Base-by-base conservation (phyloP, 2,888 invertebrate genomes). In the Metellina segmentata region DNA sequence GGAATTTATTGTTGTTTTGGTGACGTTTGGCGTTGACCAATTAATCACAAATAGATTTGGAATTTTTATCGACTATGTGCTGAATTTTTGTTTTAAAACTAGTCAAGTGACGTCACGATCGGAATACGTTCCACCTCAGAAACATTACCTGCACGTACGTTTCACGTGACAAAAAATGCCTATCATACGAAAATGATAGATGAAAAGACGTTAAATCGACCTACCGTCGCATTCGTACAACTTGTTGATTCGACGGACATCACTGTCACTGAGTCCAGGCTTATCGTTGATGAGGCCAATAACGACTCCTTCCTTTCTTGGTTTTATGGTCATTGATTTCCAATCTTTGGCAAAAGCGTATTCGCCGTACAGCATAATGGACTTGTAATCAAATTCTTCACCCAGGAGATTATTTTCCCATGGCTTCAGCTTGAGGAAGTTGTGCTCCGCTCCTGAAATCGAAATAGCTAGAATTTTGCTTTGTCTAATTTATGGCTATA, bases 311-410 rank as follows among this genome's bases (percentile, higher is more conserved):
- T 85, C 86, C 34, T 93, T 77, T 19, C 53, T 88, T 0, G 93
- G 91, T 11, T 61, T 81, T 85, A 93, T 93, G 9, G 93, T 93
- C 85, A 93, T 93, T 1, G 89, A 90, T 16, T 79, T 86, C 6
- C 88, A 71, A 78, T 93, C 95, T 94, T 95, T 95, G 74, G 95
- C 95, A 93, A 95, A 95, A 13, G 95, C 95, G 81, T 94, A 95
- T 69, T 95, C 95, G 85, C 95, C 95, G 92, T 95, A 95, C 94
- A 95, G 95, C 95, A 95, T 95, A n/a, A 95, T 94, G 16, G 95
- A 95, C 71, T 94, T 94, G 94, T 95, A 95, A 92, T 95, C 95
- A 93, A 95, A 95, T 51, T 94, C 93, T 7, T 94, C 94, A 16
- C 94, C 94, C 69, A 94, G 89, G 92, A 94, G 94, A 91, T 94